These are phyloP conservation scores for Oxytorus armatus DNA, from an alignment of 2,888 invertebrate species.

Conservation along the genomic window DNA sequence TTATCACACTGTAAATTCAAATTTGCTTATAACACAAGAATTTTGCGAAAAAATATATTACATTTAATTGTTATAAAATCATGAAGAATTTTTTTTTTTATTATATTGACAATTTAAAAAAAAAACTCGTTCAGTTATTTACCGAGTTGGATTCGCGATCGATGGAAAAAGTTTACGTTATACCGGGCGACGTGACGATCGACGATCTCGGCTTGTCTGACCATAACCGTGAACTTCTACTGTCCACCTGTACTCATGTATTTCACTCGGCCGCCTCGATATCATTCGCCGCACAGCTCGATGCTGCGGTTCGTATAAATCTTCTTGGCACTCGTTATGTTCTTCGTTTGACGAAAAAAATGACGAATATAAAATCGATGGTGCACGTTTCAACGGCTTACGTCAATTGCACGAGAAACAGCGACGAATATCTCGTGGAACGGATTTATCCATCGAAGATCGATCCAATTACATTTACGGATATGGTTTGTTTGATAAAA, in stretches of 20 bases:
- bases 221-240: slow-evolving; percentile 80
- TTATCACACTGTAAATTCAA: too few species aligned
- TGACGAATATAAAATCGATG: slow-evolving; percentile 80
- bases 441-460: slow-evolving; percentile 84
- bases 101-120: background rate
- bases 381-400: slow-evolving; percentile 89
- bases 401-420: slow-evolving; percentile 86
- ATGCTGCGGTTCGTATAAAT: slow-evolving; percentile 87
- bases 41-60: too few species aligned
- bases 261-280: slow-evolving; percentile 88
- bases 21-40: too few species aligned
- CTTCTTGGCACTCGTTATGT: slow-evolving; percentile 86
- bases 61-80: too few species aligned
- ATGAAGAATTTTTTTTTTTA: background rate
- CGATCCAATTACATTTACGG: slow-evolving; percentile 79
- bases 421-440: slow-evolving; percentile 83
- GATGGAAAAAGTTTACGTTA: slow-evolving; percentile 83
- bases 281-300: slow-evolving; percentile 87
- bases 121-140: slow-evolving; percentile 67
- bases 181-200: slow-evolving; percentile 84
- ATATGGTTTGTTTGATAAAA: slow-evolving; percentile 70
- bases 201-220: slow-evolving; percentile 81
- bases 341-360: slow-evolving; percentile 79
- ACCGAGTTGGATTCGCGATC: slow-evolving; percentile 74
- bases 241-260: slow-evolving; percentile 82